These are phyloP conservation scores for Aphaenogaster rudis DNA, from an alignment of 1,140 invertebrate species.

Conservation along the genomic window DNA sequence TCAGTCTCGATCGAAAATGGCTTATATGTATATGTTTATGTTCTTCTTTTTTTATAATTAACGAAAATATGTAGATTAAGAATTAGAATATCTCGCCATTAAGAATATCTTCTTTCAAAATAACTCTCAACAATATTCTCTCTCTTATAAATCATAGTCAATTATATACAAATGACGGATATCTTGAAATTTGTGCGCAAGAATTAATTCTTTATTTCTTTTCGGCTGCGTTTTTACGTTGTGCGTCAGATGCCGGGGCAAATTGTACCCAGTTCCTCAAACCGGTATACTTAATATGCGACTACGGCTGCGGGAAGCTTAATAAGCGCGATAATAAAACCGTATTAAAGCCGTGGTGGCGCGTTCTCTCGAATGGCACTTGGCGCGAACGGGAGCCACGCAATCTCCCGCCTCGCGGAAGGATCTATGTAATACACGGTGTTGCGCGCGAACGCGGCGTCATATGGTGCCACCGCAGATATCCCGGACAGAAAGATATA, in stretches of 20 bases:
- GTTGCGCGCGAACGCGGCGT: not conserved
- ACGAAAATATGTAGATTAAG: not conserved
- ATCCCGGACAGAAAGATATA: not conserved
- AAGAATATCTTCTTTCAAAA: not conserved
- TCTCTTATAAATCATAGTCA: not conserved
- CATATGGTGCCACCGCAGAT: conserved; percentile 25
- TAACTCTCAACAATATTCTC: not conserved
- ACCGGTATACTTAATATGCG: conserved; percentile 1
- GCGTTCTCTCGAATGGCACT: conserved; percentile 1
- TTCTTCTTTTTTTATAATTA: not conserved
- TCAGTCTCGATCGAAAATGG: too few relatives aligned
- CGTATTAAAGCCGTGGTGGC: conserved; percentile 27
- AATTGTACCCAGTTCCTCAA: conserved; percentile 9
- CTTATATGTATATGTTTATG: too few relatives aligned
- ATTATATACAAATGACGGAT: not conserved
- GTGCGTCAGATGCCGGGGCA: not conserved
- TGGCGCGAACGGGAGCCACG: conserved; percentile 33
- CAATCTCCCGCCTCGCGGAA: conserved; percentile 16
- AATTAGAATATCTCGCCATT: not conserved
- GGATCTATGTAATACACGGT: not conserved
- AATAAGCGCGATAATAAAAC: conserved; percentile 46
- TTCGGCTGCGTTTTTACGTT: not conserved
- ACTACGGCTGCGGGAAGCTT: conserved; percentile 13
- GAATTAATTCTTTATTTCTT: not conserved
- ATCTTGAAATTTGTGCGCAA: not conserved